phyloP scores from a whole-genome alignment of 2,113 vertebrate genomes.

The Mesembrinibis cayennensis region DNA sequence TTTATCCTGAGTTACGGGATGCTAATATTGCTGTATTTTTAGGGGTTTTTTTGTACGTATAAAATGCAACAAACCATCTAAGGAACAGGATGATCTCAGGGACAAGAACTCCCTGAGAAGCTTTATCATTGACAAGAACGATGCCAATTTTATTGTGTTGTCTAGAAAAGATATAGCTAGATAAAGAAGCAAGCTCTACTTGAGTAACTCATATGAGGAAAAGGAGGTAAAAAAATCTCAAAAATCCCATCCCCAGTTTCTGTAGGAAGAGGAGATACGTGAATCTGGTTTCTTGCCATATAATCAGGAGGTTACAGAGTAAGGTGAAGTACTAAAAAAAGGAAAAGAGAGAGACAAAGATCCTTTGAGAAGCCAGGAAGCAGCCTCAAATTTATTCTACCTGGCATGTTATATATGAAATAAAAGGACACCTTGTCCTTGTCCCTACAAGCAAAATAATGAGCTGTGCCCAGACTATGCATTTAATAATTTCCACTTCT shows the following conservation, averaged over 20 bases:
- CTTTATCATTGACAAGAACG: background rate
- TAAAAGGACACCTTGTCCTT: conserved; percentile 1
- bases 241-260: background rate
- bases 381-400: background rate
- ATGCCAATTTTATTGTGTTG: background rate
- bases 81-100: background rate
- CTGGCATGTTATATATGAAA: background rate
- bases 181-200: background rate
- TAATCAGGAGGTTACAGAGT: background rate
- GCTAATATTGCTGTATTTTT: background rate
- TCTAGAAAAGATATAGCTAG: background rate
- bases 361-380: background rate
- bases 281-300: background rate
- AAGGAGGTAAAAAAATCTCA: background rate
- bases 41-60: background rate
- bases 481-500: background rate
- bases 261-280: background rate
- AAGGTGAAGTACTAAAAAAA: background rate
- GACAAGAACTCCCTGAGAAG: background rate
- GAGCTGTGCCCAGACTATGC: background rate
- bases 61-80: background rate
- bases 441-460: background rate
- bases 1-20: background rate
- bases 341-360: background rate
- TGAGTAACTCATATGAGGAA: background rate